Percentiles rank a stretch among this genome's conserved stretches.
Evolutionary conservation across 2,113 vertebrate species (phyloP).

Genomic region (Callipepla californica): DNA sequence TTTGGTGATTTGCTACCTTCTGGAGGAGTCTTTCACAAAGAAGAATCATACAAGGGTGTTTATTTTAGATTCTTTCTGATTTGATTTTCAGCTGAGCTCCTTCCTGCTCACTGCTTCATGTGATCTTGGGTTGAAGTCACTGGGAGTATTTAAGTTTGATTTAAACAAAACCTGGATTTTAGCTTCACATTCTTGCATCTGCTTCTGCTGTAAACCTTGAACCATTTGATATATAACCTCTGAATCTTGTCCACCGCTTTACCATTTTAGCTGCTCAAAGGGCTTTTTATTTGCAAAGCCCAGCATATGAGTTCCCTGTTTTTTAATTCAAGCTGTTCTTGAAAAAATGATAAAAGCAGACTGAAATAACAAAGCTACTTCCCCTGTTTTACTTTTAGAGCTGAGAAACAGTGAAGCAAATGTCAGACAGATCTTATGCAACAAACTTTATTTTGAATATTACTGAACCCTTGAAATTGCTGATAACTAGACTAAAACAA

Average conservation of each 20-base stretch:
- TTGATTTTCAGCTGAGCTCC: background rate
- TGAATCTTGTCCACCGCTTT: background rate
- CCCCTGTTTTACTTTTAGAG: constrained; percentile 45
- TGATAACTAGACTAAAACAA: background rate
- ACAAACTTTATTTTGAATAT: constrained; percentile 4
- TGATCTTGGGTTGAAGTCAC: background rate
- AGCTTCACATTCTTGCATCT: background rate
- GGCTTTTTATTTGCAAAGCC: constrained; percentile 4
- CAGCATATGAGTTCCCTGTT: background rate
- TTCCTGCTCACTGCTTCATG: background rate
- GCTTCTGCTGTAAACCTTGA: background rate
- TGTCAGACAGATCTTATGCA: constrained; percentile 8
- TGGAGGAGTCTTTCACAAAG: background rate
- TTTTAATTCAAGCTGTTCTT: constrained; percentile 14
- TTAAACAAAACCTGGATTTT: constrained; percentile 1
- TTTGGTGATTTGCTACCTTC: background rate
- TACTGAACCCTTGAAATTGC: background rate
- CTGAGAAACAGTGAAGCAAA: background rate
- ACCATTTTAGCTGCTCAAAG: background rate
- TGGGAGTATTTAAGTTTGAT: background rate
- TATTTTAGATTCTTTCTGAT: background rate
- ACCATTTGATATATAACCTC: background rate
- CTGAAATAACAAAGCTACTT: constrained; percentile 54
- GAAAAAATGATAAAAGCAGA: constrained; percentile 1
- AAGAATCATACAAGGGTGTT: background rate